Conservation (phyloP, 53 echinoderm and acorn worm species). For the Apostichopus leukothele region DNA sequence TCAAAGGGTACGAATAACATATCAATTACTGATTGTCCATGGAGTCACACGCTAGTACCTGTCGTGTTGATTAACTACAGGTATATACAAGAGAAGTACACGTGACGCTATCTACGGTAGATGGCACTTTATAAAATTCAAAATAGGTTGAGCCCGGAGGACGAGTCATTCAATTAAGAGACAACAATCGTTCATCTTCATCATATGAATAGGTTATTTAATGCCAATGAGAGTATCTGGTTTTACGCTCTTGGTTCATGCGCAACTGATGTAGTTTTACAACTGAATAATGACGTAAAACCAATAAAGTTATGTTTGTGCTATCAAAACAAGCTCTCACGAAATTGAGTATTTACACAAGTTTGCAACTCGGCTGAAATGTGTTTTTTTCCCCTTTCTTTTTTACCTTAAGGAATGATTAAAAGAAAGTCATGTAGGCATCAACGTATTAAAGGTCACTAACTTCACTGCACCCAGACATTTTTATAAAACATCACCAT, state of each 20-base stretch:
- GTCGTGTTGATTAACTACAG: conserved; percentile 27
- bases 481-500: too few species aligned
- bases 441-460: too few species aligned
- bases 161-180: conserved; percentile 2
- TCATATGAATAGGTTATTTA: conserved; percentile 8
- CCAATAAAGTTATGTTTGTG: neutral
- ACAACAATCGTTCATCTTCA: conserved; percentile 40
- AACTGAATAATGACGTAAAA: neutral
- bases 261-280: neutral
- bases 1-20: conserved; percentile 13
- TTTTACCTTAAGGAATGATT: too few species aligned
- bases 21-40: conserved; percentile 21
- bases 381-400: too few species aligned
- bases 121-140: neutral
- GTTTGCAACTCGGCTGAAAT: too few species aligned
- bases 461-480: too few species aligned
- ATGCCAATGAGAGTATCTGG: conserved; percentile 14
- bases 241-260: neutral
- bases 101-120: conserved; percentile 4
- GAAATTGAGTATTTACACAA: neutral
- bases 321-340: neutral
- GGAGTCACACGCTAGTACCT: neutral
- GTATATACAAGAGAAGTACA: conserved; percentile 13
- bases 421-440: too few species aligned
- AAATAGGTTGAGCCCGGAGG: neutral